Evolutionary conservation across 2,113 vertebrate genomes (phyloP).

Genomic region (Mustela nigripes): DNA sequence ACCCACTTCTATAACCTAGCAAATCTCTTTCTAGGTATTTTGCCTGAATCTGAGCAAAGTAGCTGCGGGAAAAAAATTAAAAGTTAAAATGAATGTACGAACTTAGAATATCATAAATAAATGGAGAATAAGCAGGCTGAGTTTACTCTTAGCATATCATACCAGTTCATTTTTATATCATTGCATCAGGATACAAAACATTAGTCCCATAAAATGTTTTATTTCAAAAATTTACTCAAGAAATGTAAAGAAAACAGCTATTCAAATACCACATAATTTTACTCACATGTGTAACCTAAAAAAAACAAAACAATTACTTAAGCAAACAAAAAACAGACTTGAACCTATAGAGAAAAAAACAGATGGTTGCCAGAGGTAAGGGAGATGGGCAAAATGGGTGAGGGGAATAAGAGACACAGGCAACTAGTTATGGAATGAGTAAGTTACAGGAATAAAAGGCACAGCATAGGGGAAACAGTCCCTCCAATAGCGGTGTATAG

Average conservation of each 20-base stretch:
- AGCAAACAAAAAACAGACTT: background rate
- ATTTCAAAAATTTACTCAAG: conserved; percentile 18
- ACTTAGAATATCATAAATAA: background rate
- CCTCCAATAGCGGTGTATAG: background rate
- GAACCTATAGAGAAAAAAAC: background rate
- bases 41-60: conserved; percentile 29
- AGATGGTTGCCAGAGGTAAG: background rate
- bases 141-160: background rate
- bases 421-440: background rate
- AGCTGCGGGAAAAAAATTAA: background rate
- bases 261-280: background rate
- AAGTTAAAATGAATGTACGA: background rate
- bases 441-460: background rate
- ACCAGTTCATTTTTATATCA: background rate
- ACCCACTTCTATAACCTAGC: background rate
- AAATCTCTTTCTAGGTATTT: background rate
- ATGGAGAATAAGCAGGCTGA: background rate
- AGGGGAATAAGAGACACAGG: background rate
- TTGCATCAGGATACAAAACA: background rate
- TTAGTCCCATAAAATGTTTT: conserved; percentile 27
- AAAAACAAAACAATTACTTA: background rate
- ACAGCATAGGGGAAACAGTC: background rate
- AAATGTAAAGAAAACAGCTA: background rate
- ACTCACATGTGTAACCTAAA: background rate
- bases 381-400: background rate